These are phyloP conservation scores for Cartodere bifasciata DNA, from an alignment of 2,888 invertebrate species.

Conservation along the genomic window DNA sequence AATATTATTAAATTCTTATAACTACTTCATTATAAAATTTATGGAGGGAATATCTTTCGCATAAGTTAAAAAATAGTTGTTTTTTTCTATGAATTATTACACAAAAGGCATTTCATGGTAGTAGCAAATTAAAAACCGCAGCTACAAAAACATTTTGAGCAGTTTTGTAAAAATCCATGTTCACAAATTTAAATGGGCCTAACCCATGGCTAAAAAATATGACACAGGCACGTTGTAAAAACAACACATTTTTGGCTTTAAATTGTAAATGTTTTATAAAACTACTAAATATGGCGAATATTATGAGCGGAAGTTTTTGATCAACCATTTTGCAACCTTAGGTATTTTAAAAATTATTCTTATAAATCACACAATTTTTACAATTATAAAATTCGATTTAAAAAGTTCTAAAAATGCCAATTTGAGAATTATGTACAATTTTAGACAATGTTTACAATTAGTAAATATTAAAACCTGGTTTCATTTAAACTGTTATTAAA, in stretches of 20 bases:
- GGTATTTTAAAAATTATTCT: no score
- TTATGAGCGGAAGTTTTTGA: no score
- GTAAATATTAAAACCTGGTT: no score
- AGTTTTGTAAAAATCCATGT: slow-evolving; percentile 20
- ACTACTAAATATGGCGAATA: no score
- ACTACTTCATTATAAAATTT: slow-evolving; percentile 26
- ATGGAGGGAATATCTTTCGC: slow-evolving; percentile 33
- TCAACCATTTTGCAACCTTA: no score
- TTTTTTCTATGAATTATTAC: slow-evolving; percentile 17
- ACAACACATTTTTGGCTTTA: slow-evolving; percentile 9
- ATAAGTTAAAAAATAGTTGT: slow-evolving; percentile 23
- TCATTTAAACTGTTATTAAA: no score
- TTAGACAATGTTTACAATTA: no score
- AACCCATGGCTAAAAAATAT: slow-evolving; percentile 14
- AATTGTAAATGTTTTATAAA: slow-evolving; percentile 13
- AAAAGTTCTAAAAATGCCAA: no score
- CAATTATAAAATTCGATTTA: no score
- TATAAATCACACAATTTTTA: no score
- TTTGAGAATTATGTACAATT: no score
- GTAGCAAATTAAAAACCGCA: slow-evolving; percentile 25
- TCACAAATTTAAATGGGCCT: slow-evolving; percentile 20
- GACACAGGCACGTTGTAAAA: slow-evolving; percentile 19
- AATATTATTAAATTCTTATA: slow-evolving; percentile 26
- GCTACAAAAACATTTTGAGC: slow-evolving; percentile 22
- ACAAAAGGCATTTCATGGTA: slow-evolving; percentile 30